These are phyloP conservation scores for Autographa pulchrina DNA, from an alignment of 2,888 invertebrate species.

Conservation along the genomic window DNA sequence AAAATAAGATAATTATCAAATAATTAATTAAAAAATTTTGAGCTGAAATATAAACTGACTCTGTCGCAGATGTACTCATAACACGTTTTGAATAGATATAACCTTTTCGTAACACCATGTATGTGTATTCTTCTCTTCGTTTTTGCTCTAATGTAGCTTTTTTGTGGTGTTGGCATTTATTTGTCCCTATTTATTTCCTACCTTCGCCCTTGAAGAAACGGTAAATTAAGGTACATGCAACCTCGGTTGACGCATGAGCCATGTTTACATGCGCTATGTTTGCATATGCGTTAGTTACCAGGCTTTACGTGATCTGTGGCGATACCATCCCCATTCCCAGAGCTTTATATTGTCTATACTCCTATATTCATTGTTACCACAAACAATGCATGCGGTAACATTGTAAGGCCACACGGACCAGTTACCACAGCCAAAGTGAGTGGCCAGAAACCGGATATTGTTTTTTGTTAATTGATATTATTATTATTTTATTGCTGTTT, in stretches of 20 bases:
- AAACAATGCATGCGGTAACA: background rate
- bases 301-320: background rate
- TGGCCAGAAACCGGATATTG: background rate
- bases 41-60: no score
- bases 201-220: background rate
- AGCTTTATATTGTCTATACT: background rate
- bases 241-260: background rate
- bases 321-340: constrained; percentile 6
- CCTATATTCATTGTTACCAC: background rate
- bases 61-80: no score
- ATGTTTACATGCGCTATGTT: background rate
- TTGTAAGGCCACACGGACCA: background rate
- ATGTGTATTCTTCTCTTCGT: no score
- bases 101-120: no score
- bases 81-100: no score
- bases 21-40: no score
- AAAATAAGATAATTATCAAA: no score
- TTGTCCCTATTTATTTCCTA: no score
- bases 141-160: no score
- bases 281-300: background rate
- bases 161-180: no score
- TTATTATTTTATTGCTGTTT: background rate
- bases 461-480: background rate
- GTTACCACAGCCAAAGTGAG: constrained; percentile 3
- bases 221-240: background rate